Conservation (phyloP, 2,797 vertebrate species). For the Sebastes minor region DNA sequence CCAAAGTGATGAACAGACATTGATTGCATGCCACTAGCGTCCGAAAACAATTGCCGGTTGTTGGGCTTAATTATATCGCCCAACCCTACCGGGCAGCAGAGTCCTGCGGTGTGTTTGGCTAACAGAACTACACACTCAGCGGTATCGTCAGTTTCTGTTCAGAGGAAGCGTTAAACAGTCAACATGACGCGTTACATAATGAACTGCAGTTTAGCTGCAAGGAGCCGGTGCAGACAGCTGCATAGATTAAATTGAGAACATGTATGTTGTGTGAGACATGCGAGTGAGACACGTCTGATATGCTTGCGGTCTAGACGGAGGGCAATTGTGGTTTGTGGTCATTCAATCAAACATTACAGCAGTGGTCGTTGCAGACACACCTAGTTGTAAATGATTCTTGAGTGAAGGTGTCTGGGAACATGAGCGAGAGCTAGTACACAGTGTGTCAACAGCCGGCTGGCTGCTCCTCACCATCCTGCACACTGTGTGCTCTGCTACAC, state of each 20-base stretch:
- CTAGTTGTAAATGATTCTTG: not conserved
- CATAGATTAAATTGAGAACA: not conserved
- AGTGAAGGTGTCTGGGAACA: constrained; percentile 13
- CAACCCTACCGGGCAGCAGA: too few species aligned
- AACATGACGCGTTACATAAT: too few species aligned
- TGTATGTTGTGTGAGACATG: not conserved
- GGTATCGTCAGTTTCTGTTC: too few species aligned
- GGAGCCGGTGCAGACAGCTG: not conserved
- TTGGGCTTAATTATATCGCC: not conserved
- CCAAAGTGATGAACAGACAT: not conserved
- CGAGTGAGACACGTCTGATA: not conserved
- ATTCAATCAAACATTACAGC: not conserved
- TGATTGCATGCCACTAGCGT: not conserved
- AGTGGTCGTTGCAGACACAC: not conserved
- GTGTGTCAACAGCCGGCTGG: not conserved
- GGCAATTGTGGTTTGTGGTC: not conserved
- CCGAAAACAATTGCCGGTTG: not conserved
- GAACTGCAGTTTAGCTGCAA: too few species aligned
- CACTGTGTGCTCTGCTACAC: not conserved
- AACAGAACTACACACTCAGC: not conserved
- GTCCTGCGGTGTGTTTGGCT: not conserved
- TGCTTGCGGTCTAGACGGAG: not conserved
- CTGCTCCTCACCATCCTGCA: not conserved
- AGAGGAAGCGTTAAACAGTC: too few species aligned
- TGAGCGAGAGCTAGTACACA: not conserved